Evolutionary conservation across 2,888 invertebrate genomes (phyloP).

Genomic region (Molorchus minor): DNA sequence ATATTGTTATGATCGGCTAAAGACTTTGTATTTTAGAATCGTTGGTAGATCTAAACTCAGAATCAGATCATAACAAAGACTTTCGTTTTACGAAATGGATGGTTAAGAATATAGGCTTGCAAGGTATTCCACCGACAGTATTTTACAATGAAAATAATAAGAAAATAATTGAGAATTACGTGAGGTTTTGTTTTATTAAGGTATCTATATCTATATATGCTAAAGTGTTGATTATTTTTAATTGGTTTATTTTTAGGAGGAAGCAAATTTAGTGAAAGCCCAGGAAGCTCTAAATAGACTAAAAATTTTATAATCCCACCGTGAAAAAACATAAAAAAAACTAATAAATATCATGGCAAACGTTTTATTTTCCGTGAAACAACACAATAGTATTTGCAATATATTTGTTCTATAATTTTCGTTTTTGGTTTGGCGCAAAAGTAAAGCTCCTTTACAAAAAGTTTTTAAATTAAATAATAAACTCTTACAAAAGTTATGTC

Average conservation of each 20-base stretch:
- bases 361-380: background rate
- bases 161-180: slow-evolving; percentile 24
- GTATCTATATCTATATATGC: slow-evolving; percentile 10
- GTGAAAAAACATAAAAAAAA: background rate
- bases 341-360: background rate
- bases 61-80: slow-evolving; percentile 29
- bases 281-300: slow-evolving; percentile 72
- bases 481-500: slow-evolving; percentile 29
- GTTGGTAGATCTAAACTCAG: slow-evolving; percentile 15
- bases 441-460: too few species aligned
- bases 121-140: slow-evolving; percentile 28
- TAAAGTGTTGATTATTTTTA: slow-evolving; percentile 10
- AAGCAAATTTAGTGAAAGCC: slow-evolving; percentile 75
- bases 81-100: slow-evolving; percentile 32
- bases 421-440: too few species aligned
- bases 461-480: background rate
- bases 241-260: slow-evolving; percentile 73
- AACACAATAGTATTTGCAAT: background rate
- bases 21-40: slow-evolving; percentile 22
- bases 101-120: slow-evolving; percentile 25
- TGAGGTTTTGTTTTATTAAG: slow-evolving; percentile 36
- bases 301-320: slow-evolving; percentile 54
- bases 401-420: too few species aligned
- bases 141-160: slow-evolving; percentile 26
- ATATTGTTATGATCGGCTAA: background rate